Evolutionary conservation across 1,140 invertebrate species (phyloP).

Genomic region (Temnothorax longispinosus): DNA sequence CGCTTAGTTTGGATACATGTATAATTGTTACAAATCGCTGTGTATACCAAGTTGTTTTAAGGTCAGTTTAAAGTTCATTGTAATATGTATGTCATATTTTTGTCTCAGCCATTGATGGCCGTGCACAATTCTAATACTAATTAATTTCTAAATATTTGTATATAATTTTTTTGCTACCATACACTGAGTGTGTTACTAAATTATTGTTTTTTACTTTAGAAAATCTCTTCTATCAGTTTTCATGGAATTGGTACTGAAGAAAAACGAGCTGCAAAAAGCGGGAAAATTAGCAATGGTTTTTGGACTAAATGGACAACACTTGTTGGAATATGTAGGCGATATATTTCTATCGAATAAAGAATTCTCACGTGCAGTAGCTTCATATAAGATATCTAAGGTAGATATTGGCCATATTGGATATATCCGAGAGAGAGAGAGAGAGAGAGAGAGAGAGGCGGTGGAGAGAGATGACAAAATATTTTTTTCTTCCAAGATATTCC

Average conservation of each 20-base stretch:
- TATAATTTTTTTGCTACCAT: too few relatives aligned
- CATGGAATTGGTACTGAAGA: conserved; percentile 88
- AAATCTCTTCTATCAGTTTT: conserved; percentile 89
- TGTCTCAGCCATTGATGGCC: background rate
- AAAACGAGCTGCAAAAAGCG: conserved; percentile 87
- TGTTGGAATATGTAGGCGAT: conserved; percentile 91
- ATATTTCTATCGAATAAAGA: conserved; percentile 88
- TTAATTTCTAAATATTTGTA: conserved; percentile 3
- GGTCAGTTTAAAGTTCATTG: conserved; percentile 82
- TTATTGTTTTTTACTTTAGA: conserved; percentile 76
- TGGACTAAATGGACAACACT: conserved; percentile 89
- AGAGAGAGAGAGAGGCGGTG: too few relatives aligned
- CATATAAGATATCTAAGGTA: conserved; percentile 91
- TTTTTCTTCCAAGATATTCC: too few relatives aligned
- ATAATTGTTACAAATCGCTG: conserved; percentile 90
- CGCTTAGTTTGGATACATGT: conserved; percentile 88
- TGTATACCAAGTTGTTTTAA: conserved; percentile 90
- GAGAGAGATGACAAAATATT: too few relatives aligned
- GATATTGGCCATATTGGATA: conserved; percentile 22
- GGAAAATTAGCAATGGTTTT: conserved; percentile 87
- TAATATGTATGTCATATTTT: background rate
- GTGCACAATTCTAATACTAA: conserved; percentile 24
- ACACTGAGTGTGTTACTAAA: background rate
- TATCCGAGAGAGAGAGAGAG: too few relatives aligned
- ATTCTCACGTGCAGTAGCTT: conserved; percentile 89